Evolutionary conservation across 2,797 vertebrate species (phyloP).

Genomic region (Lutjanus argentimaculatus): DNA sequence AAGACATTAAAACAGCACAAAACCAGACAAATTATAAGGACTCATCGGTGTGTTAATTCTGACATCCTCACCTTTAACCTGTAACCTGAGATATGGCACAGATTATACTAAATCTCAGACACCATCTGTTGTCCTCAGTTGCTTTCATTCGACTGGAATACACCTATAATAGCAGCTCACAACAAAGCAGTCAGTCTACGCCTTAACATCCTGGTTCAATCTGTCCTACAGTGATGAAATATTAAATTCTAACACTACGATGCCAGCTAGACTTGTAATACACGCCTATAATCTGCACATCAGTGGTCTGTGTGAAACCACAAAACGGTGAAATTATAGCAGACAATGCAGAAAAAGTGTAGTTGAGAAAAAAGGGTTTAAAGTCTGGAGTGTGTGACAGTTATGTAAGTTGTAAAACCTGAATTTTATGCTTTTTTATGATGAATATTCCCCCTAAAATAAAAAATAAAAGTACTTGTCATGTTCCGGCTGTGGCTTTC

Average conservation of each 20-base stretch:
- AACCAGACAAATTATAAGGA: slow-evolving; percentile 13
- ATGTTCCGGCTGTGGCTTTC: too few species aligned
- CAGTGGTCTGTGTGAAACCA: neutral
- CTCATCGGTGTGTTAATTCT: slow-evolving; percentile 34
- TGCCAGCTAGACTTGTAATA: slow-evolving; percentile 32
- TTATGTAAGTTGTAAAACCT: neutral
- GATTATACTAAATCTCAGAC: slow-evolving; percentile 64
- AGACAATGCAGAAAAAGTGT: neutral
- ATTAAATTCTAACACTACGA: slow-evolving; percentile 24
- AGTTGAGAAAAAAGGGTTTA: neutral
- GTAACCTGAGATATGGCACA: slow-evolving; percentile 50
- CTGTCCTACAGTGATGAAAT: slow-evolving; percentile 41
- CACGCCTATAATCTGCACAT: slow-evolving; percentile 14
- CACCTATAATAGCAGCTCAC: slow-evolving; percentile 35
- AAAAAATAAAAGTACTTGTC: neutral
- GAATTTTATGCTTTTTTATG: neutral
- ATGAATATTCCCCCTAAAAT: neutral
- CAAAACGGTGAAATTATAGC: slow-evolving; percentile 5
- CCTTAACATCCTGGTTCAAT: slow-evolving; percentile 25
- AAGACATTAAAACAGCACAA: slow-evolving; percentile 7
- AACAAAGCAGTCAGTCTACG: slow-evolving; percentile 12
- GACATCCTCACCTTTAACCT: slow-evolving; percentile 41
- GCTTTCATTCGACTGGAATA: slow-evolving; percentile 50
- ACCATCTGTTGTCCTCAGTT: slow-evolving; percentile 63
- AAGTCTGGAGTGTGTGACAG: neutral